phyloP scores from a whole-genome alignment of 2,113 vertebrate species.

The Austrofundulus limnaeus region DNA sequence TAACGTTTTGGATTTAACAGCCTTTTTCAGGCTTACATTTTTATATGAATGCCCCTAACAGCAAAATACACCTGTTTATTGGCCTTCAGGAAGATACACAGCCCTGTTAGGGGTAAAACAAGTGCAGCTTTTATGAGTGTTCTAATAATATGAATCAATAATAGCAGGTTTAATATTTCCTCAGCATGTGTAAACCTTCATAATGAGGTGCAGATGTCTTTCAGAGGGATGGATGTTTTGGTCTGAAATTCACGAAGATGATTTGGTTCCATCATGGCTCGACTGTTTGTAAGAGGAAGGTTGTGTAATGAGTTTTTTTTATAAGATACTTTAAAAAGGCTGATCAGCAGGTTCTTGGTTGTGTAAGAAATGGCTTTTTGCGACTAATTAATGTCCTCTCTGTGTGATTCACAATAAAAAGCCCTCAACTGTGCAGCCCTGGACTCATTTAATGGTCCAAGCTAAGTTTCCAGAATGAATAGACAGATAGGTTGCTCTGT shows the following conservation, averaged over 20 bases:
- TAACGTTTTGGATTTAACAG: background rate
- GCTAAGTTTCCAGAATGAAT: constrained; percentile 44
- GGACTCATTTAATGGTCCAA: constrained; percentile 36
- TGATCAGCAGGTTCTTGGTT: constrained; percentile 48
- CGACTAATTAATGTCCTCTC: constrained; percentile 50
- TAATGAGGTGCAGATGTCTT: constrained; percentile 27
- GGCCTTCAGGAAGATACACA: constrained; percentile 15
- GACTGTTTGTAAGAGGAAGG: constrained; percentile 20
- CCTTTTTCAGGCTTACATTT: constrained; percentile 4
- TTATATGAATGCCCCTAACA: background rate
- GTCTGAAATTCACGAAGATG: constrained; percentile 20
- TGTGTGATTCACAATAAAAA: constrained; percentile 54
- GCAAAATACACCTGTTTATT: constrained; percentile 14
- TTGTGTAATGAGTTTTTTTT: constrained; percentile 41
- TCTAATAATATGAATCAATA: constrained; percentile 4
- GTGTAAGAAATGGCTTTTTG: constrained; percentile 18
- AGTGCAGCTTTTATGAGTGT: background rate
- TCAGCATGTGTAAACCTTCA: constrained; percentile 7
- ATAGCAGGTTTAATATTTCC: constrained; percentile 14
- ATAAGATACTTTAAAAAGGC: constrained; percentile 36
- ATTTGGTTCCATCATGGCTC: constrained; percentile 39
- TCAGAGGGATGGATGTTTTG: constrained; percentile 23
- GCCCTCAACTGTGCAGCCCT: constrained; percentile 40
- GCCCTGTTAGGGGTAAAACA: background rate
- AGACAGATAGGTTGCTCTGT: constrained; percentile 30